These are phyloP conservation scores for Idris sp. DNA, from an alignment of 1,140 invertebrate genomes.

Conservation along the genomic window DNA sequence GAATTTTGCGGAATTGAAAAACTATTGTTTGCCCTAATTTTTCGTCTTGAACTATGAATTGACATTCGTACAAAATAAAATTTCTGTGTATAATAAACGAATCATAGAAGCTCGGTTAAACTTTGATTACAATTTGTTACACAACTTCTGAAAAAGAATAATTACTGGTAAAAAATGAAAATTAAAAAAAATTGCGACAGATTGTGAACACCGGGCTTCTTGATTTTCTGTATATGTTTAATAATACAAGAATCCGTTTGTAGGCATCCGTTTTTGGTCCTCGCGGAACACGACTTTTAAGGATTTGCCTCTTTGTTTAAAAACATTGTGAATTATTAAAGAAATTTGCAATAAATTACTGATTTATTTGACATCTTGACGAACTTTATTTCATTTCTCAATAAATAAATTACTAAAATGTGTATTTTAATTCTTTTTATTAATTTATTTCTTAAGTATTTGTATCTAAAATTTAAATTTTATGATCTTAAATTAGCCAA, in stretches of 20 bases:
- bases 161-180: conserved; percentile 4
- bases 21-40: background rate
- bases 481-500: too few species aligned
- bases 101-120: background rate
- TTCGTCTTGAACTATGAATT: conserved; percentile 27
- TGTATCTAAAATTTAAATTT: too few species aligned
- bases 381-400: too few species aligned
- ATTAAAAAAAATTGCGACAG: too few species aligned
- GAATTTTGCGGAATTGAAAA: conserved; percentile 27
- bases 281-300: conserved; percentile 33
- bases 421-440: too few species aligned
- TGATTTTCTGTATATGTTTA: conserved; percentile 33
- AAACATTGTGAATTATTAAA: conserved; percentile 39
- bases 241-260: conserved; percentile 19
- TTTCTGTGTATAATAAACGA: conserved; percentile 43
- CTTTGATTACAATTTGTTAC: conserved; percentile 29
- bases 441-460: too few species aligned
- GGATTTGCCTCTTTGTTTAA: conserved; percentile 52
- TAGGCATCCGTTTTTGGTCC: conserved; percentile 19
- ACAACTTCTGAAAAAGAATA: conserved; percentile 26
- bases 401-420: too few species aligned
- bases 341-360: conserved; percentile 56
- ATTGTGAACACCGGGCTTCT: conserved; percentile 2
- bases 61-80: conserved; percentile 23
- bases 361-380: conserved; percentile 44